Base-by-base conservation (phyloP, 2,888 invertebrate species). In the Drosophila pullipes region DNA sequence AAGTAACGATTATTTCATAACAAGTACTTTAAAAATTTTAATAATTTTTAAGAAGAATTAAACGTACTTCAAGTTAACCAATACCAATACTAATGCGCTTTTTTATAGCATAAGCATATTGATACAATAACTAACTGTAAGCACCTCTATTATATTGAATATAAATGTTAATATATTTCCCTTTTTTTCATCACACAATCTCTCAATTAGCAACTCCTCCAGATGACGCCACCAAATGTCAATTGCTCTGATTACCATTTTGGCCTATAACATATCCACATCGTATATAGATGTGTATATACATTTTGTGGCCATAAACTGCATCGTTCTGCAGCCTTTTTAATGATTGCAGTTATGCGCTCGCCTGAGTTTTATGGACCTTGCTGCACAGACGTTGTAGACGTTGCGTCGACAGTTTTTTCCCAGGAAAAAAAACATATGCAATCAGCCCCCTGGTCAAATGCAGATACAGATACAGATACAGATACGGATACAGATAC, bases 381-480 rank as follows among this genome's bases (percentile, higher is more conserved):
- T 64, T 60, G 71, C 54, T 55, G 69, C 66, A 77, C 81, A 74
- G 25, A 25, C 47, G 47, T 71, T 85, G 91, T 78, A 92, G 92
- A 92, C 92, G 88, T 84, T 78, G 81, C 88, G 92, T 91, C 92
- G 92, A 92, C 92, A 92, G 78, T 87, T 86, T 91, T 89, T 92
- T 91, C 92, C 82, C 81, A 85, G 91, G 92, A 91, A 83, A 75
- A 81, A 80, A 76, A 68, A 50, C 28, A 69, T 69, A 75, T 33
- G 55, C 78, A 75, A 76, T 69, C 77, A 73, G 69, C 66, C 64
- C 76, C 79, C 71, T 57, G 75, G 55, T 50, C 64, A 71, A 64
- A 67, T 62, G 37, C 52, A 77, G 61, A 35, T 52, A 59, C 44
- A 67, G 9, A 18, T 55, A 59, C 44, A 63, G 6, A 18, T 55